Percentiles rank a stretch among this genome's conserved stretches.
Conservation (phyloP, 92 coral and sea anemone genomes). For the Zoanthus sansibaricus region DNA sequence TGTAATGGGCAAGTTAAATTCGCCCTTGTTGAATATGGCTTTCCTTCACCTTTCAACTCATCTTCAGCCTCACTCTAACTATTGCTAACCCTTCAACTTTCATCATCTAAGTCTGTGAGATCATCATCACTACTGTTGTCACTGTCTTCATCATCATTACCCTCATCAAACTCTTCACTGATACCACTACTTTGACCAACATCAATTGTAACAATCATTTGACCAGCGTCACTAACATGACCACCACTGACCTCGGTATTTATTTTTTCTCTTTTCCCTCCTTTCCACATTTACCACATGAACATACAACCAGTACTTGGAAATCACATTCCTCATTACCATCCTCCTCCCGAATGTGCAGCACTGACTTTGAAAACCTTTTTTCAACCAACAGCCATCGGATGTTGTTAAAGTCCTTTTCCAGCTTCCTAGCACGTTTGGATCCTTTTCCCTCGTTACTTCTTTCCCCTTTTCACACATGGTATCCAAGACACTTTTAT, state of each 20-base stretch:
- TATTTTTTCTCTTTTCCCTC: not conserved
- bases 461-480: slow-evolving; percentile 41
- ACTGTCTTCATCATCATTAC: slow-evolving; percentile 18
- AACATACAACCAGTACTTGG: slow-evolving; percentile 11
- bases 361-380: slow-evolving; percentile 28
- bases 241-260: not conserved
- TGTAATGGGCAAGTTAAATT: slow-evolving; percentile 50
- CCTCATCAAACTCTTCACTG: not conserved
- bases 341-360: slow-evolving; percentile 42
- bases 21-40: not conserved
- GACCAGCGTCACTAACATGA: slow-evolving; percentile 15
- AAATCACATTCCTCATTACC: slow-evolving; percentile 52
- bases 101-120: not conserved
- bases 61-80: slow-evolving; percentile 40
- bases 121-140: slow-evolving; percentile 13
- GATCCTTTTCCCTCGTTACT: slow-evolving; percentile 30
- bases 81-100: not conserved
- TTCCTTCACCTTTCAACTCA: slow-evolving; percentile 28
- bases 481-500: slow-evolving; percentile 43
- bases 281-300: slow-evolving; percentile 42
- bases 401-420: slow-evolving; percentile 40
- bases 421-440: slow-evolving; percentile 36
- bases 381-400: slow-evolving; percentile 53
- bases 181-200: not conserved
- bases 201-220: not conserved